phyloP scores from a whole-genome alignment of 2,888 invertebrate species.

The Drosophila ochracea region DNA sequence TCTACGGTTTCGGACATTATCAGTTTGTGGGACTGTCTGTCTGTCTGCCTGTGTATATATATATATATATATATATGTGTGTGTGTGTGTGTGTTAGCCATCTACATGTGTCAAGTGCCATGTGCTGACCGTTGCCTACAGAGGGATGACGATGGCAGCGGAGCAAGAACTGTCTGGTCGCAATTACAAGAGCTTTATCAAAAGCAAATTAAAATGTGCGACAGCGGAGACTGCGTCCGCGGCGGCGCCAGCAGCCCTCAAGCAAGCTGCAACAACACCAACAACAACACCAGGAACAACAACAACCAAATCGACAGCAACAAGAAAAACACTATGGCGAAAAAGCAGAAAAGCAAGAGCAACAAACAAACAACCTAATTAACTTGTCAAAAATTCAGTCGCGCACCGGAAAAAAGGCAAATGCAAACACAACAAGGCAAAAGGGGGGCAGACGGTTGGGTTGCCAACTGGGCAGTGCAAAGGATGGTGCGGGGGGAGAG shows the following conservation, averaged over 20 bases:
- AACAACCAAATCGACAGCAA: conserved; percentile 4
- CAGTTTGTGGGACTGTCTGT: not conserved
- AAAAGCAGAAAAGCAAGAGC: conserved; percentile 15
- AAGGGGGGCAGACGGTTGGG: not conserved
- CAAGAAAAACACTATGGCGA: conserved; percentile 12
- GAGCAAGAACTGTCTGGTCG: conserved; percentile 36
- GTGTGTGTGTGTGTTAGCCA: conserved; percentile 1
- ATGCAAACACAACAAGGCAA: conserved; percentile 27
- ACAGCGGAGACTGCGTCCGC: conserved; percentile 23
- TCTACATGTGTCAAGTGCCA: conserved; percentile 25
- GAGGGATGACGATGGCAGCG: not conserved
- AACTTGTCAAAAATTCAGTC: conserved; percentile 71
- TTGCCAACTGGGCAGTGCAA: not conserved
- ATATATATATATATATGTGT: not conserved
- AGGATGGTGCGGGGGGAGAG: not conserved
- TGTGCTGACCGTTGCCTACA: conserved; percentile 31
- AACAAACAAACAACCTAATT: conserved; percentile 67
- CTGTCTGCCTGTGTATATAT: not conserved
- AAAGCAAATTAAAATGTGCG: conserved; percentile 66
- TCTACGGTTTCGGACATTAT: not conserved
- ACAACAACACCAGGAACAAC: not conserved
- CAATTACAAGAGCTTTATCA: conserved; percentile 68
- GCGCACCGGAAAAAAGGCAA: conserved; percentile 48
- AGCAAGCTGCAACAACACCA: conserved; percentile 1
- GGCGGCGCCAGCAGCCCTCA: conserved; percentile 11